Percentiles rank a stretch among this genome's conserved stretches.
phyloP scores from a whole-genome alignment of 2,113 vertebrate genomes.

The Dascyllus trimaculatus region DNA sequence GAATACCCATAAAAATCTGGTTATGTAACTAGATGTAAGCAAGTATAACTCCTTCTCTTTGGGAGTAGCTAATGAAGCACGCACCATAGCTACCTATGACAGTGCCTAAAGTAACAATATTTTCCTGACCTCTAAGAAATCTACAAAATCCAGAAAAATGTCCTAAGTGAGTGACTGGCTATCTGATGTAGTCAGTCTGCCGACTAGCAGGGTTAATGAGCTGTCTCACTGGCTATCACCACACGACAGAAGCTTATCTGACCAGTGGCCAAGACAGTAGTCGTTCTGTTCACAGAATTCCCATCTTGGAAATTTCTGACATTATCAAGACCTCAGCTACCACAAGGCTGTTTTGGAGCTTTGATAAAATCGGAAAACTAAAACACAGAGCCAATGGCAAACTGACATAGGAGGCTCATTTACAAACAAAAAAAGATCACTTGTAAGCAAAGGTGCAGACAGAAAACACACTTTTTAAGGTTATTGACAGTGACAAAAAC shows the following conservation, averaged over 20 bases:
- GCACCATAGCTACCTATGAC: not conserved
- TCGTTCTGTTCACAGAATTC: conserved; percentile 45
- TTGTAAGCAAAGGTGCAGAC: not conserved
- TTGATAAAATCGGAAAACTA: conserved; percentile 23
- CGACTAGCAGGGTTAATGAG: conserved; percentile 33
- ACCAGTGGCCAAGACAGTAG: conserved; percentile 33
- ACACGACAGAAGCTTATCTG: conserved; percentile 51
- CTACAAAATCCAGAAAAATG: conserved; percentile 10
- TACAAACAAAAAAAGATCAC: not conserved
- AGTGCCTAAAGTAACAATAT: not conserved
- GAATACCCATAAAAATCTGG: too few species aligned
- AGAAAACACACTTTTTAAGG: conserved; percentile 3
- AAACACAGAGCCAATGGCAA: not conserved
- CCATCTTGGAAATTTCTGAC: conserved; percentile 25
- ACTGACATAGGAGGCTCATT: not conserved
- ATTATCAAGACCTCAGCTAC: conserved; percentile 29
- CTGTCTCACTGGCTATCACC: conserved; percentile 35
- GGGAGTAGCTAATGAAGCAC: not conserved
- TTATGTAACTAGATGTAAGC: not conserved
- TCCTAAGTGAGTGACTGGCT: conserved; percentile 33
- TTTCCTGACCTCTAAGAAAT: conserved; percentile 10
- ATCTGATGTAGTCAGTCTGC: conserved; percentile 51
- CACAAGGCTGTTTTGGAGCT: conserved; percentile 9
- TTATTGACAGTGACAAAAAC: not conserved
- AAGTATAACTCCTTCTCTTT: not conserved